A percentile compares a stretch with the other conserved stretches of the same genome.
Conservation (phyloP, 2,113 vertebrate species). For the Ptychochromis oligacanthus region DNA sequence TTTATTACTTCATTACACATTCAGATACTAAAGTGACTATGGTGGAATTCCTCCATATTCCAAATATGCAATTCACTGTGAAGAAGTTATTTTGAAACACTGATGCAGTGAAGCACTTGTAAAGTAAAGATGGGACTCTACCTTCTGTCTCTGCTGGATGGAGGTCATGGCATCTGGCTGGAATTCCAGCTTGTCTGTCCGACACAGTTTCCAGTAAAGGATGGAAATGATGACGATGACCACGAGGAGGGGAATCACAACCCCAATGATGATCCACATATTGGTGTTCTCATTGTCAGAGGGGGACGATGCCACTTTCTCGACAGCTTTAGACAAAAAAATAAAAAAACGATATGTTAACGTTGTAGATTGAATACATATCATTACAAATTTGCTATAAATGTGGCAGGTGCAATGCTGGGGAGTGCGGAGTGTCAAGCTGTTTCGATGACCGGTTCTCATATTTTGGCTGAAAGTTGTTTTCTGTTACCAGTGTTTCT, state of each 20-base stretch:
- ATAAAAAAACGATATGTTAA: not conserved
- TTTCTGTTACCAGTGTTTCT: not conserved
- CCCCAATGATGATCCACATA: slow-evolving; percentile 93
- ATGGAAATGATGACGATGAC: slow-evolving; percentile 90
- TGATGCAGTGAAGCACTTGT: not conserved
- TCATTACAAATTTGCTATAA: not conserved
- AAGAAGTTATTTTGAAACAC: not conserved
- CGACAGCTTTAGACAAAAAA: slow-evolving; percentile 82
- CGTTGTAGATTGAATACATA: not conserved
- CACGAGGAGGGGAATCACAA: slow-evolving; percentile 90
- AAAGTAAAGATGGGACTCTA: slow-evolving; percentile 49
- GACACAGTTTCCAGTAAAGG: slow-evolving; percentile 98
- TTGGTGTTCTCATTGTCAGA: slow-evolving; percentile 87
- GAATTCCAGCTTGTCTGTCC: slow-evolving; percentile 97
- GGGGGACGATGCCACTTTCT: slow-evolving; percentile 80
- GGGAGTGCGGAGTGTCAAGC: not conserved
- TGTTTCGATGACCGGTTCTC: no score
- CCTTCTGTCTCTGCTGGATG: slow-evolving; percentile 96
- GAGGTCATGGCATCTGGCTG: slow-evolving; percentile 93
- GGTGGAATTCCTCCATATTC: not conserved
- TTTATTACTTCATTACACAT: not conserved
- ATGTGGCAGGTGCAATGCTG: not conserved
- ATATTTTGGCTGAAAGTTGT: not conserved
- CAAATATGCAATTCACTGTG: not conserved
- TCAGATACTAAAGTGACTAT: no score